Evolutionary conservation across 1,140 invertebrate species (phyloP), one percentile per base, ranked within the genome.

Genomic region (Andrena cerasifolii): DNA sequence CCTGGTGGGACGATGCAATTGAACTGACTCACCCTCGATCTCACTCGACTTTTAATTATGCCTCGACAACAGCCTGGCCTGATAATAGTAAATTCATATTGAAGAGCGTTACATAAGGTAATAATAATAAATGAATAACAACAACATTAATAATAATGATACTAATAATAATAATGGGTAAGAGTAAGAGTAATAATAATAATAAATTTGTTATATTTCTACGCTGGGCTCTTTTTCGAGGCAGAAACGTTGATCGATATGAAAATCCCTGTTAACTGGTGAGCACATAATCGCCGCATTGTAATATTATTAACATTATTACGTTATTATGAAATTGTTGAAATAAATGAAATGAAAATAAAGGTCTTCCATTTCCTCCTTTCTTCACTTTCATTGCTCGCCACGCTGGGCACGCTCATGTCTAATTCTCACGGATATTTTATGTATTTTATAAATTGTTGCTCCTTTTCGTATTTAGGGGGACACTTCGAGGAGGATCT

Each of bases 271-370:
- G 92, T 93, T 93, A 92, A 91, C 88, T 92, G 90, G 90, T 92
- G 91, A 92, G 85, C 90, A 90, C 86, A 87, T 91, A 91, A 90
- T 90, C 90, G 89, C 90, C 91, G 87, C 89, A 93, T 92, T 93
- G 90, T 92, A 93, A 92, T 92, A 93, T 91, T 92, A 91, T 90
- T 89, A 88, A 88, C 83, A 91, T 91, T 91, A 93, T 92, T 93
- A 93, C 91, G 91, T 92, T 93, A 92, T 92, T 92, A 92, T 92
- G 89, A 92, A 92, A 92, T 93, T 93, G 92, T 93, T 93, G 92
- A 93, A 93, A 93, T 93, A 93, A 92, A 93, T 89, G 88, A 91
- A 88, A 92, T 90, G 88, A 93, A 90, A 92, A 92, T 87, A 88
- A 87, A 85, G 66, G 82, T 86, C 84, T 91, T 89, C 73, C 76